These are phyloP conservation scores for Anthonomus grandis DNA, from an alignment of 1,140 invertebrate species.

Conservation along the genomic window DNA sequence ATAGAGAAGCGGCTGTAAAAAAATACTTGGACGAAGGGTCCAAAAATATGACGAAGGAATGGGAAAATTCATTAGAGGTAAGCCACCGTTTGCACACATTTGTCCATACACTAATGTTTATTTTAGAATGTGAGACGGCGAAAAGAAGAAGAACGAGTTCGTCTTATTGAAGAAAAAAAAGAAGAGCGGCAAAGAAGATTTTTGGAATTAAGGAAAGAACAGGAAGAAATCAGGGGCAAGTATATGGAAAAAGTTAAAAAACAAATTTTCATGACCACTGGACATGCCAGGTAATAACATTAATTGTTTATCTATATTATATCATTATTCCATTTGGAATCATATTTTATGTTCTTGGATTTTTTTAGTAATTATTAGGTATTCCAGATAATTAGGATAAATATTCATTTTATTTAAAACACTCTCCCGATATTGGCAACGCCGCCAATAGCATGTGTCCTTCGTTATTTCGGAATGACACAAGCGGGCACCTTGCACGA, in stretches of 20 bases:
- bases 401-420: too few species aligned
- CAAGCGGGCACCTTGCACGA: too few species aligned
- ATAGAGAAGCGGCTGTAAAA: constrained; percentile 32
- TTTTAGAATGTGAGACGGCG: constrained; percentile 32
- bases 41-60: constrained; percentile 37
- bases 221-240: constrained; percentile 34
- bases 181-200: constrained; percentile 32
- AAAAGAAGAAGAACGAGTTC: constrained; percentile 34
- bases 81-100: not conserved
- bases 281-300: constrained; percentile 24
- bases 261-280: constrained; percentile 32
- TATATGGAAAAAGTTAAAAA: constrained; percentile 35
- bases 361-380: too few species aligned
- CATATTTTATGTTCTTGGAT: too few species aligned
- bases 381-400: too few species aligned
- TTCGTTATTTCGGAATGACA: too few species aligned
- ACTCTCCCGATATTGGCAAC: too few species aligned
- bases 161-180: constrained; percentile 29
- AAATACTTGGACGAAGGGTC: constrained; percentile 35
- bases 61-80: constrained; percentile 40
- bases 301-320: too few species aligned
- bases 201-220: constrained; percentile 32
- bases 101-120: not conserved
- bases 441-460: too few species aligned
- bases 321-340: too few species aligned